Conservation (phyloP, 1,140 invertebrate genomes). For the Apis laboriosa region DNA sequence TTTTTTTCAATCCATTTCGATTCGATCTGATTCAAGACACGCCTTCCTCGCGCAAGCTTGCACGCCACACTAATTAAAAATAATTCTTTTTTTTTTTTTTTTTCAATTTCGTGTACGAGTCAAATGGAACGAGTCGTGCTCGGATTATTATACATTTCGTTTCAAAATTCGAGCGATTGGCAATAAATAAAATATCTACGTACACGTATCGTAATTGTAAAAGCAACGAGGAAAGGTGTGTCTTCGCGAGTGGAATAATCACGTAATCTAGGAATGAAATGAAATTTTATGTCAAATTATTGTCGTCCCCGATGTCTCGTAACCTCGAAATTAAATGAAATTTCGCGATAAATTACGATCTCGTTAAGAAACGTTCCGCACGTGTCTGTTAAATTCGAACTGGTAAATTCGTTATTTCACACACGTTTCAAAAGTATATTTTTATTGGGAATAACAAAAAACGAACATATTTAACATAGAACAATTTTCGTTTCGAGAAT, state of each 20-base stretch:
- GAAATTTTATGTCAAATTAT: slow-evolving; percentile 13
- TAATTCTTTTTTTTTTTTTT: neutral
- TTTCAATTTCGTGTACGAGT: too few species aligned
- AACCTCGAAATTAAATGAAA: slow-evolving; percentile 12
- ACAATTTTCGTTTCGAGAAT: too few species aligned
- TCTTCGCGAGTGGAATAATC: neutral
- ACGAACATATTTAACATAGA: too few species aligned
- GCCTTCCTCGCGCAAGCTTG: neutral
- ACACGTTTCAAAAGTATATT: neutral
- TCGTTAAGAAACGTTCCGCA: neutral
- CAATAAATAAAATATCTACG: neutral
- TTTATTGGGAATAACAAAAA: too few species aligned
- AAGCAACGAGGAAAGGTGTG: neutral
- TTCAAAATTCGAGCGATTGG: neutral
- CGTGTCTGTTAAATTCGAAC: neutral
- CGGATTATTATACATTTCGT: neutral
- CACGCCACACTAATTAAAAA: slow-evolving; percentile 23
- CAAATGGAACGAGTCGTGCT: neutral
- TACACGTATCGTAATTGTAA: neutral
- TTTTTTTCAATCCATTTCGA: slow-evolving; percentile 3
- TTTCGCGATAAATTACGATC: slow-evolving; percentile 1
- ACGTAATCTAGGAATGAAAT: neutral
- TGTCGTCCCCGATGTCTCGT: neutral
- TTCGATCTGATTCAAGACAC: slow-evolving; percentile 11
- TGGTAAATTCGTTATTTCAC: neutral